Percentiles rank a stretch among this genome's conserved stretches.
These are phyloP conservation scores for Penaeus japonicus DNA, from an alignment of 1,140 invertebrate species.

Conservation along the genomic window DNA sequence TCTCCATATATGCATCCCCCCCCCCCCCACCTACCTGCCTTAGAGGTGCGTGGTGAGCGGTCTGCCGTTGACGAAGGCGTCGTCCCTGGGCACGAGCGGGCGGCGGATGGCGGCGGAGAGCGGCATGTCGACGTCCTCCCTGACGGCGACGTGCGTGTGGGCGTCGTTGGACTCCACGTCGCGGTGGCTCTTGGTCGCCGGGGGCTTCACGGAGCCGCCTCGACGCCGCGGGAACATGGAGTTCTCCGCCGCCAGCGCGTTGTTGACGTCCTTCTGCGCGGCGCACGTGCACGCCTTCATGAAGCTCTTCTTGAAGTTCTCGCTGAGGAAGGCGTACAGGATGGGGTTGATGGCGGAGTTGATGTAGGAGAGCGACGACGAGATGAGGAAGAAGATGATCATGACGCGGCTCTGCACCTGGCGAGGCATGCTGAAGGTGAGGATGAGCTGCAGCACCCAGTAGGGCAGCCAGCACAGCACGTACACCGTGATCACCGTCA, in stretches of 20 bases:
- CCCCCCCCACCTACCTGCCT: not conserved
- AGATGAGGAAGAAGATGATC: conserved; percentile 31
- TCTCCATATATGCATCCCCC: not conserved
- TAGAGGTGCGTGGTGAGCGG: conserved; percentile 34
- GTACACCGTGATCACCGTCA: conserved; percentile 36
- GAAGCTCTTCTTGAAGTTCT: conserved; percentile 45
- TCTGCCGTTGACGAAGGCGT: conserved; percentile 34
- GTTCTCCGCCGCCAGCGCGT: conserved; percentile 26
- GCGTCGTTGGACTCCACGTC: not conserved
- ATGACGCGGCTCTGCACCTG: conserved; percentile 38
- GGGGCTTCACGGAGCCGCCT: not conserved
- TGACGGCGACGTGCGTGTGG: not conserved
- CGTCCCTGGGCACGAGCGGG: conserved; percentile 19
- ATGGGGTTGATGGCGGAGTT: conserved; percentile 45
- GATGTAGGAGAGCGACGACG: conserved; percentile 36
- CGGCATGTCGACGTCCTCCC: not conserved
- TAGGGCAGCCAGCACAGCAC: conserved; percentile 42
- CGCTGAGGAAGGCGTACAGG: conserved; percentile 44
- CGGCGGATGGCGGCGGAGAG: not conserved
- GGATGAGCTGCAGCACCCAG: conserved; percentile 33
- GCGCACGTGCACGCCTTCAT: conserved; percentile 35
- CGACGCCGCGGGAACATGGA: conserved; percentile 28
- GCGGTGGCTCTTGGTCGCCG: not conserved
- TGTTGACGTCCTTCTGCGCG: conserved; percentile 32
- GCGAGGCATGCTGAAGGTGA: conserved; percentile 26